These are phyloP conservation scores for Picathartes gymnocephalus DNA, from an alignment of 2,113 vertebrate genomes.

Conservation along the genomic window DNA sequence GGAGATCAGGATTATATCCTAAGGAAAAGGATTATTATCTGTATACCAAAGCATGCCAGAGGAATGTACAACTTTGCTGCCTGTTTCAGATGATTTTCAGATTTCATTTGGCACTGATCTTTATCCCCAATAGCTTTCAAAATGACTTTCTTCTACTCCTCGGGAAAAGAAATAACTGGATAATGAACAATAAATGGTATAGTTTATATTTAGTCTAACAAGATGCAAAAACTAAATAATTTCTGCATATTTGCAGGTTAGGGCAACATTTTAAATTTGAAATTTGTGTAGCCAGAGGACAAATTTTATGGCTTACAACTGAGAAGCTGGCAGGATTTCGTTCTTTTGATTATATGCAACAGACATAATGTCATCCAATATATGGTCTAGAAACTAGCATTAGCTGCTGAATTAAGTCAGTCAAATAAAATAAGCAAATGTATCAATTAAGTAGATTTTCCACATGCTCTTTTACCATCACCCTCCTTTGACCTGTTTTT, in stretches of 20 bases:
- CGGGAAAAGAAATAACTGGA: background rate
- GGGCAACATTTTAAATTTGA: background rate
- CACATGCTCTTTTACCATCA: background rate
- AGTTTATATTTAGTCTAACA: background rate
- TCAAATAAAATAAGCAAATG: background rate
- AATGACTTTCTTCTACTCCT: background rate
- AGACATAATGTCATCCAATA: background rate
- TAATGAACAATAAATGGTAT: background rate
- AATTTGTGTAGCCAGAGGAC: background rate
- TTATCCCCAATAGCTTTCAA: background rate
- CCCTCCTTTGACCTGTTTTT: background rate
- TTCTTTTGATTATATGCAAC: background rate
- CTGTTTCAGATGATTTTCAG: background rate
- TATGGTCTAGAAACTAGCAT: background rate
- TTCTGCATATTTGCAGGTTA: conserved; percentile 8
- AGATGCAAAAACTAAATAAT: background rate
- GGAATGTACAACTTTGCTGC: background rate
- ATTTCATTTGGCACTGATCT: background rate
- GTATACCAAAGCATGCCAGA: background rate
- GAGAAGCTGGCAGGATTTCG: background rate
- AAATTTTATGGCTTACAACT: background rate
- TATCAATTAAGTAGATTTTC: background rate
- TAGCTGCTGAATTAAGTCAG: background rate
- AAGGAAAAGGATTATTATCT: background rate
- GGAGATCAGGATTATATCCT: background rate